Conservation (phyloP, 2,113 vertebrate species). For the Antechinus stuartii region DNA sequence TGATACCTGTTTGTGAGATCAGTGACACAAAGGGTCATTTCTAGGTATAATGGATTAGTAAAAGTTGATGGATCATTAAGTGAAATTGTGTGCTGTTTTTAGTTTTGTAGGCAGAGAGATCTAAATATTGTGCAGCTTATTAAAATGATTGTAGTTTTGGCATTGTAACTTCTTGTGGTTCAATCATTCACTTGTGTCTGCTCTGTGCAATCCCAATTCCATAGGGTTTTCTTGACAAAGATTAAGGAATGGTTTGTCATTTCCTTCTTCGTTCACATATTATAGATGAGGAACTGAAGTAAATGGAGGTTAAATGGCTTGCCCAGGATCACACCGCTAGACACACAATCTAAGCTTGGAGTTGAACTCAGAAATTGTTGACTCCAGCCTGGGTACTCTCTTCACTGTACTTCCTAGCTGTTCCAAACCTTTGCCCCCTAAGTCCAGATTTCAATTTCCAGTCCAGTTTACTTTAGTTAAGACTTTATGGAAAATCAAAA, state of each 20-base stretch:
- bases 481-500: constrained; percentile 30
- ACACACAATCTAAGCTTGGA: background rate
- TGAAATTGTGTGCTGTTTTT: constrained; percentile 33
- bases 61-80: constrained; percentile 61
- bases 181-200: background rate
- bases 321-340: background rate
- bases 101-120: constrained; percentile 42
- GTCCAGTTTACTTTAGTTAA: constrained; percentile 43
- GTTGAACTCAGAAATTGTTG: background rate
- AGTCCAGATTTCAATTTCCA: constrained; percentile 50
- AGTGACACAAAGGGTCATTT: constrained; percentile 50
- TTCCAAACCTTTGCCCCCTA: background rate
- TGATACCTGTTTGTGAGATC: constrained; percentile 38
- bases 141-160: constrained; percentile 24
- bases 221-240: background rate
- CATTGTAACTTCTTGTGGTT: constrained; percentile 29
- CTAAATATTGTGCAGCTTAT: constrained; percentile 38
- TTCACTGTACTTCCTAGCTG: background rate
- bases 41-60: constrained; percentile 32
- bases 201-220: too few species aligned
- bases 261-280: background rate
- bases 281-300: background rate
- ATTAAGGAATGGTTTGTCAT: background rate
- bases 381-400: background rate
- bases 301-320: background rate